Evolutionary conservation across 2,113 vertebrate species (phyloP).

Genomic region (Lasiurus cinereus): DNA sequence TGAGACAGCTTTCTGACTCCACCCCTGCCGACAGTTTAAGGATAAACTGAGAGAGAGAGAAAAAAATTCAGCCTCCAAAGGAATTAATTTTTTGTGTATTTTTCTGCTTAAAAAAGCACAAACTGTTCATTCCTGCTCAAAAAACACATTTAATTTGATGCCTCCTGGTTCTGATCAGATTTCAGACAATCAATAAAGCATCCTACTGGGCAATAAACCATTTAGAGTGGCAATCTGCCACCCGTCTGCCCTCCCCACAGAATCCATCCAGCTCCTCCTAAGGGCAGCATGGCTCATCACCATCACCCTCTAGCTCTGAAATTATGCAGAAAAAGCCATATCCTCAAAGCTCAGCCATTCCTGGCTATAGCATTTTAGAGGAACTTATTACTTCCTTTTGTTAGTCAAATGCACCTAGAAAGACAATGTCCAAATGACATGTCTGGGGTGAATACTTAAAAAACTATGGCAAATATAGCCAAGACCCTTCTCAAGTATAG

Average conservation of each 20-base stretch:
- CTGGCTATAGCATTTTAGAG: neutral
- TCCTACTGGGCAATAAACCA: slow-evolving; percentile 50
- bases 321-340: neutral
- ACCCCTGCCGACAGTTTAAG: neutral
- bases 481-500: slow-evolving; percentile 8
- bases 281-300: accelerated
- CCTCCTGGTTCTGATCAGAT: slow-evolving; percentile 65
- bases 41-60: neutral
- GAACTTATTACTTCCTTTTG: neutral
- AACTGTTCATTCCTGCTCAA: slow-evolving; percentile 35
- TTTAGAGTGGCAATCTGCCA: slow-evolving; percentile 41
- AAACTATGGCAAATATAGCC: neutral
- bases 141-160: slow-evolving; percentile 76
- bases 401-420: slow-evolving; percentile 6
- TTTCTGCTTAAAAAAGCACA: slow-evolving; percentile 4
- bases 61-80: neutral
- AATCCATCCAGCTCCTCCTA: slow-evolving; percentile 12
- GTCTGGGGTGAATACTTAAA: neutral
- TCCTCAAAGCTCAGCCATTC: neutral
- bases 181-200: slow-evolving; percentile 69
- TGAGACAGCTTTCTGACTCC: neutral
- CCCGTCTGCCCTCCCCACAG: neutral
- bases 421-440: slow-evolving; percentile 14
- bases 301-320: neutral
- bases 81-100: slow-evolving; percentile 32